A percentile compares a stretch with the other conserved stretches of the same genome.
These are phyloP conservation scores for Metopia argyrocephala DNA, from an alignment of 2,888 invertebrate genomes.

Conservation along the genomic window DNA sequence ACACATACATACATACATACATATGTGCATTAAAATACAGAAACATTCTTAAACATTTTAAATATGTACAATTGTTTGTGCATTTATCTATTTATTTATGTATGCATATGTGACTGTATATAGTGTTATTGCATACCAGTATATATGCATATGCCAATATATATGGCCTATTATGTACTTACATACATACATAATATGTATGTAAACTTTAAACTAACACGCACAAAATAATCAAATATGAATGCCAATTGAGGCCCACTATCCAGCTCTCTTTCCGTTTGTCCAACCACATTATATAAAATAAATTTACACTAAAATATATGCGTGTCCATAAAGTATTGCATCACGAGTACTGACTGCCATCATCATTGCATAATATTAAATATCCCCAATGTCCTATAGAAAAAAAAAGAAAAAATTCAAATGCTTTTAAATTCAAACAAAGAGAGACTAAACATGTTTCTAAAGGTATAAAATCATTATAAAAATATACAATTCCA, in stretches of 20 bases:
- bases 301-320: conserved; percentile 67
- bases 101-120: conserved; percentile 14
- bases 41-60: conserved; percentile 12
- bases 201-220: neutral
- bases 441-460: neutral
- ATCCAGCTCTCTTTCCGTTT: neutral
- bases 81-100: neutral
- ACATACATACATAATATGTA: neutral
- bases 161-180: neutral
- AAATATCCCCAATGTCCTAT: conserved; percentile 59
- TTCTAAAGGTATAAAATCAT: conserved; percentile 15
- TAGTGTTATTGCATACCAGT: conserved; percentile 32
- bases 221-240: conserved; percentile 31
- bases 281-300: conserved; percentile 65
- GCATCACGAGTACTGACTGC: conserved; percentile 60
- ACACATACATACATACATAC: neutral
- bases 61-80: neutral
- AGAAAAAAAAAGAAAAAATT: conserved; percentile 35
- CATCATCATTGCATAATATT: conserved; percentile 56
- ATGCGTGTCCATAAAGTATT: conserved; percentile 66
- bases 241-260: conserved; percentile 43
- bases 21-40: neutral
- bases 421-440: neutral
- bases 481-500: too few relatives aligned
- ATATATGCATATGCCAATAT: neutral